Percentiles rank a stretch among this genome's conserved stretches.
phyloP scores from a whole-genome alignment of 2,888 invertebrate genomes.

The Epinotia brunnichana region DNA sequence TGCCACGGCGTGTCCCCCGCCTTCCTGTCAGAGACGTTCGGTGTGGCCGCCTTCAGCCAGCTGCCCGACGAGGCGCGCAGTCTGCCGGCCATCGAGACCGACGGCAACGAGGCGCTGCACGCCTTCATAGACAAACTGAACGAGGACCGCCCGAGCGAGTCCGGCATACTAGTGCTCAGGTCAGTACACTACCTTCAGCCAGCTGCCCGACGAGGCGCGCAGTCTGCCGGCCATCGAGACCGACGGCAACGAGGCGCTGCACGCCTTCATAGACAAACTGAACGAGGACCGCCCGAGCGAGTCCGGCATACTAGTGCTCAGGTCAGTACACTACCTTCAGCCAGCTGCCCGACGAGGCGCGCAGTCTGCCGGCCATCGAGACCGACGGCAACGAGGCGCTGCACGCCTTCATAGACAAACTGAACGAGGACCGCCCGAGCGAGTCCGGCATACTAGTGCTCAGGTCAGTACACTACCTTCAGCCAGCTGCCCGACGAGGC shows the following conservation, averaged over 20 bases:
- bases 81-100: slow-evolving; percentile 90
- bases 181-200: slow-evolving; percentile 68
- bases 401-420: slow-evolving; percentile 90
- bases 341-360: slow-evolving; percentile 90
- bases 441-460: slow-evolving; percentile 91
- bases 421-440: slow-evolving; percentile 94
- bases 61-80: slow-evolving; percentile 91
- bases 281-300: slow-evolving; percentile 93
- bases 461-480: slow-evolving; percentile 82
- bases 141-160: slow-evolving; percentile 91
- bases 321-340: slow-evolving; percentile 86
- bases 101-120: slow-evolving; percentile 89
- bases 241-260: slow-evolving; percentile 88
- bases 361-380: slow-evolving; percentile 90
- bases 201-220: slow-evolving; percentile 90
- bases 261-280: slow-evolving; percentile 91
- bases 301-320: slow-evolving; percentile 90
- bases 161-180: slow-evolving; percentile 92
- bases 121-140: slow-evolving; percentile 92
- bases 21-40: slow-evolving; percentile 91
- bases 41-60: slow-evolving; percentile 88
- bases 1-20: slow-evolving; percentile 90
- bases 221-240: slow-evolving; percentile 91
- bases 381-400: slow-evolving; percentile 89
- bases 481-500: too few relatives aligned